Percentiles rank a stretch among this genome's conserved stretches.
Evolutionary conservation across 2,797 vertebrate species (phyloP).

Genomic region (Chelidonichthys spinosus): DNA sequence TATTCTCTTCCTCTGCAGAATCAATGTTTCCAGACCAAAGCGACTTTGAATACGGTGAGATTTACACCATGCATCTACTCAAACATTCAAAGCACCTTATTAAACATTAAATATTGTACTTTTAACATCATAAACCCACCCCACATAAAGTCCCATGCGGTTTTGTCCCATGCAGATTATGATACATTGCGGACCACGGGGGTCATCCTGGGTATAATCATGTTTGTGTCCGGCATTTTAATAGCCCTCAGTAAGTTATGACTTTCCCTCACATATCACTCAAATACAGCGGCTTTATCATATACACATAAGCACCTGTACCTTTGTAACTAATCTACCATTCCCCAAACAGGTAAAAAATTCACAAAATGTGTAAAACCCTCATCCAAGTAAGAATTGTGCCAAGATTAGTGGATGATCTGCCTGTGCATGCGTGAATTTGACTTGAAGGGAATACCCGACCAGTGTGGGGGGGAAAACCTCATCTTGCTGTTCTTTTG

Average conservation of each 20-base stretch:
- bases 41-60: constrained; percentile 85
- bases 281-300: constrained; percentile 21
- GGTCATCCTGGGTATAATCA: constrained; percentile 81
- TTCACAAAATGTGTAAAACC: constrained; percentile 87
- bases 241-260: constrained; percentile 87
- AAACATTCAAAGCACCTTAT: not conserved
- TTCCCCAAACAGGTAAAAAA: constrained; percentile 88
- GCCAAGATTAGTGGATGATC: constrained; percentile 64
- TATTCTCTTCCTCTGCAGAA: constrained; percentile 68
- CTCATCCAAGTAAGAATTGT: constrained; percentile 86
- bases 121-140: constrained; percentile 5
- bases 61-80: not conserved
- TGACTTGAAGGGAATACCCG: constrained; percentile 53
- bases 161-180: constrained; percentile 79
- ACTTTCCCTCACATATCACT: constrained; percentile 8
- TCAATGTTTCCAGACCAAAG: constrained; percentile 76
- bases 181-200: constrained; percentile 86
- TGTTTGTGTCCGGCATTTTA: constrained; percentile 86
- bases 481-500: constrained; percentile 12
- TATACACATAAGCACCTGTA: constrained; percentile 13
- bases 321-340: constrained; percentile 66
- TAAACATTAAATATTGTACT: not conserved
- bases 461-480: constrained; percentile 29
- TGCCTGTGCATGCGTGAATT: constrained; percentile 82
- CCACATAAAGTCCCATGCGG: constrained; percentile 3